phyloP scores from a whole-genome alignment of 2,888 invertebrate species.

The Aromia moschata region DNA sequence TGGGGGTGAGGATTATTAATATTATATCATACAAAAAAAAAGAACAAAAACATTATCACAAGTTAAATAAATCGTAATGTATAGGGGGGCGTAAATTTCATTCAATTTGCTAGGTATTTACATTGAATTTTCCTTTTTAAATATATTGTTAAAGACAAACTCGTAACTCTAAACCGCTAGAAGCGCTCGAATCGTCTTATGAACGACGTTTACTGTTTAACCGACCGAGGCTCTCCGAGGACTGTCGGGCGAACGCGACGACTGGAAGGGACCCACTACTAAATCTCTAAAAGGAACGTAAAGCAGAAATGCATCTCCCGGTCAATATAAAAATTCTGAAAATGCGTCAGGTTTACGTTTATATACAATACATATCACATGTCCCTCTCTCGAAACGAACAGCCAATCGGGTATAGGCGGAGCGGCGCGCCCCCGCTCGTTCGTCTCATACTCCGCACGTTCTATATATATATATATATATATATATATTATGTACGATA shows the following conservation, averaged over 20 bases:
- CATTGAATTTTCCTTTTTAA: constrained; percentile 53
- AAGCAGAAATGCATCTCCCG: constrained; percentile 58
- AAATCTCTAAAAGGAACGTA: constrained; percentile 47
- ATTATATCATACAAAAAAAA: constrained; percentile 34
- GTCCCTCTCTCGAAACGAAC: constrained; percentile 52
- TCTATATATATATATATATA: not conserved
- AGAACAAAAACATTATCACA: constrained; percentile 43
- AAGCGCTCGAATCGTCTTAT: constrained; percentile 49
- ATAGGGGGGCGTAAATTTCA: constrained; percentile 51
- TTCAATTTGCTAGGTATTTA: constrained; percentile 56
- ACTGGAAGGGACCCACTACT: constrained; percentile 33
- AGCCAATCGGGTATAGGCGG: constrained; percentile 48
- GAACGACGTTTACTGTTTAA: constrained; percentile 48
- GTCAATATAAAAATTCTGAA: constrained; percentile 59
- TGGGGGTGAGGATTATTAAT: no score
- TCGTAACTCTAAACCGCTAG: constrained; percentile 49
- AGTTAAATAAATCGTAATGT: constrained; percentile 43
- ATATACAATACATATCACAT: constrained; percentile 63
- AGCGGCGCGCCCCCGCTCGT: constrained; percentile 26
- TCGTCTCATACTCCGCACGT: constrained; percentile 17
- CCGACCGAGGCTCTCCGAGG: constrained; percentile 4
- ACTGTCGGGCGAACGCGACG: constrained; percentile 6
- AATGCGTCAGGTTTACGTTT: constrained; percentile 58
- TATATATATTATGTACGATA: not conserved
- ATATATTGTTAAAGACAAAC: constrained; percentile 51